Conservation (phyloP, 2,888 invertebrate species). For the Drosophila siamana region DNA sequence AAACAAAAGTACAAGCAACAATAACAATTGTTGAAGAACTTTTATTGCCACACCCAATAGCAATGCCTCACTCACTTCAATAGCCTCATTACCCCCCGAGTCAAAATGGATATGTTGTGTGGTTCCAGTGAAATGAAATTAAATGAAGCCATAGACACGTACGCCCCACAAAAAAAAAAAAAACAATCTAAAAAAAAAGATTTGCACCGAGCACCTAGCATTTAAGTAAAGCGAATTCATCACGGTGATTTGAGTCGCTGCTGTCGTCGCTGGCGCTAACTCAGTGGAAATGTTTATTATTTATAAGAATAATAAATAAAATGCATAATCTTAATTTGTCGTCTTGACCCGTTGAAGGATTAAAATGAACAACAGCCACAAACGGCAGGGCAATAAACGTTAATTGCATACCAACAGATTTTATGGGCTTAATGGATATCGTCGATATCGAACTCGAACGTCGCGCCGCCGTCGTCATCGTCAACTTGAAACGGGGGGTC, state of each 20-base stretch:
- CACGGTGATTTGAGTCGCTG: background rate
- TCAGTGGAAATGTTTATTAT: conserved; percentile 34
- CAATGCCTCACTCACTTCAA: conserved; percentile 10
- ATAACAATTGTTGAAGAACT: conserved; percentile 51
- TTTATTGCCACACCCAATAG: conserved; percentile 81
- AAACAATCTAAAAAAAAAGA: conserved; percentile 5
- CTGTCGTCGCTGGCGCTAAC: background rate
- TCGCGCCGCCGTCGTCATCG: conserved; percentile 38
- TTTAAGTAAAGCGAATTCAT: conserved; percentile 4
- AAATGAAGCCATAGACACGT: conserved; percentile 39
- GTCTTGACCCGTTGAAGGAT: conserved; percentile 76
- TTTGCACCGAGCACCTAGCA: background rate
- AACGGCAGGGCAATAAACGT: conserved; percentile 72
- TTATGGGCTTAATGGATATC: conserved; percentile 82
- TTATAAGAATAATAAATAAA: conserved; percentile 74
- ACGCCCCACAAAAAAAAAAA: conserved; percentile 20
- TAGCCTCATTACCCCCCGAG: background rate
- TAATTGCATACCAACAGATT: conserved; percentile 81
- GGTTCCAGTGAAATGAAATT: conserved; percentile 31
- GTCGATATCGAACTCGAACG: conserved; percentile 67
- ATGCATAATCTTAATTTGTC: conserved; percentile 72
- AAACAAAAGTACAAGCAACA: conserved; percentile 68
- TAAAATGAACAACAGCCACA: conserved; percentile 60
- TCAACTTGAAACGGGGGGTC: conserved; percentile 66
- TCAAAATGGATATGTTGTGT: conserved; percentile 7